A percentile compares a stretch with the other conserved stretches of the same genome.
Conservation (phyloP, 2,888 invertebrate species). For the Lordiphosa fenestrarum region DNA sequence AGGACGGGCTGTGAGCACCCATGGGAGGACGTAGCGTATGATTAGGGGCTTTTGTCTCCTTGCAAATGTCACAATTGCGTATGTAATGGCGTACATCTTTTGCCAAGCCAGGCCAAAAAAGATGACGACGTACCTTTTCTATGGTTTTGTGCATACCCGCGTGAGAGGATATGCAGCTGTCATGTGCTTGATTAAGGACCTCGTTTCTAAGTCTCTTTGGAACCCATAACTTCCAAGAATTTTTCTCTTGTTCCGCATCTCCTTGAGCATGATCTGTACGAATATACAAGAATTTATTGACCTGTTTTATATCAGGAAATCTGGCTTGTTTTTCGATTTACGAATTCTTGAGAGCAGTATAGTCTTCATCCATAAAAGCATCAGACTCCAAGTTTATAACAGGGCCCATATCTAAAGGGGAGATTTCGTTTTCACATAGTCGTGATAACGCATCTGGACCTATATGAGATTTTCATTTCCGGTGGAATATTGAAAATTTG, state of each 20-base stretch:
- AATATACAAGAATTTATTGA: conserved; percentile 1
- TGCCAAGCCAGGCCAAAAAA: conserved; percentile 24
- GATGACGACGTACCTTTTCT: conserved; percentile 5
- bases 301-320: conserved; percentile 1
- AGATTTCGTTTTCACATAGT: not conserved
- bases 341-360: no score
- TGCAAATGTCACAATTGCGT: conserved; percentile 10
- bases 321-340: not conserved
- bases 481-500: conserved; percentile 3
- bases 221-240: conserved; percentile 12
- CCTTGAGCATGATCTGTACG: conserved; percentile 7
- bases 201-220: conserved; percentile 2
- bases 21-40: conserved; percentile 12
- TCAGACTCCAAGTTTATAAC: not conserved
- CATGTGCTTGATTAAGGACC: conserved; percentile 16
- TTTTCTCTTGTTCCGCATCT: not conserved
- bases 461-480: not conserved
- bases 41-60: conserved; percentile 13
- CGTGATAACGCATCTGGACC: conserved; percentile 4
- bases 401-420: not conserved
- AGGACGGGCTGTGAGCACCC: conserved; percentile 5
- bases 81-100: conserved; percentile 10
- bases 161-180: conserved; percentile 10
- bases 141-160: conserved; percentile 20
- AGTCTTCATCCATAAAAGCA: no score